Base-by-base conservation (phyloP, 2,113 vertebrate species). In the Rattus rattus region DNA sequence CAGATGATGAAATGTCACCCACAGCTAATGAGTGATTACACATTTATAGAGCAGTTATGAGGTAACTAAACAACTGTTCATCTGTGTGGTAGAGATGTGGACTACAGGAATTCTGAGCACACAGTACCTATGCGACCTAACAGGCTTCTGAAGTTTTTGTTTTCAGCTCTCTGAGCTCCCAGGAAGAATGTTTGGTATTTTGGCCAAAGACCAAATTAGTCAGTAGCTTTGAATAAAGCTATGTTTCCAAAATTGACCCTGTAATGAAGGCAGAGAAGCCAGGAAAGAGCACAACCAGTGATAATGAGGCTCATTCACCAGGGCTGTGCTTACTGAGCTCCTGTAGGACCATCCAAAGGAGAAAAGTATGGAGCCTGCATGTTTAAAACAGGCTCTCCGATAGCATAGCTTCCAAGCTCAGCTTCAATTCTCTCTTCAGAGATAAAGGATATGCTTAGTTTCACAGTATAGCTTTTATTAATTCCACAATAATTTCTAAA, bases 101-200 rank as follows among this genome's bases (percentile, higher is more conserved):
- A 84, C 6, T 10, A 16, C 11, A 65, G 59, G 28, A 79, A 33
- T 28, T 67, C 5, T 14, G 61, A 90, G 20, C 33, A 47, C 1
- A 56, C 3, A 90, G n/a, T 30, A 77, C 39, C 91, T 88, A 85
- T 69, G 59, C 36, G 72, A 92, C 36, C 81, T 39, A 30, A 12
- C n/a, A 30, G 36, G 33, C 39, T 80, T 80, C 86, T 52, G 26
- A 91, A 36, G 28, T 30, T 69, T 89, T 86, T 90, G 39, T 69
- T 95, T 75, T 72, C 75, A 90, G 88, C 54, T 65, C 67, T 33
- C 81, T 54, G 43, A 39, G n/a, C 69, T 94, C 19, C 67, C 49
- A 8, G 22, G 61, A 94, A 94, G 79, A 97, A 92, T 93, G 83
- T 7, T 70, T 94, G 90, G 72, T 95, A 94, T 96, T 89, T 65